Percentiles rank a stretch among this genome's conserved stretches.
These are phyloP conservation scores for Sebastolobus altivelis DNA, from an alignment of 2,797 vertebrate genomes.

Conservation along the genomic window DNA sequence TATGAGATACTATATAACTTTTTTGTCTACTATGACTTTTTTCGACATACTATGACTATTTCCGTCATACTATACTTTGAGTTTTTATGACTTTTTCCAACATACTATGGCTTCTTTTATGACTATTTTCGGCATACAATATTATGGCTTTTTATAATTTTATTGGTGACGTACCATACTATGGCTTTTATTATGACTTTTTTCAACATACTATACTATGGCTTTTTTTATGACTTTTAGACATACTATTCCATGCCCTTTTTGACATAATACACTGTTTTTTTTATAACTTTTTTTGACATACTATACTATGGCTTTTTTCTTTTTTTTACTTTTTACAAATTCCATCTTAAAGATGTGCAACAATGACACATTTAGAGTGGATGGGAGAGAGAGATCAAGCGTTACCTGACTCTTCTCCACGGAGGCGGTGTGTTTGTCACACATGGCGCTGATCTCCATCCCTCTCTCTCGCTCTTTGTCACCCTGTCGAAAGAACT, in stretches of 20 bases:
- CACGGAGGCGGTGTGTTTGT: conserved; percentile 97
- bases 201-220: neutral
- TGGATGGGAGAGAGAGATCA: neutral
- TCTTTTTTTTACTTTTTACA: neutral
- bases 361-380: no score
- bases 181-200: neutral
- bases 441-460: conserved; percentile 99
- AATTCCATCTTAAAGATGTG: neutral
- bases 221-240: neutral
- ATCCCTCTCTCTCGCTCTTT: conserved; percentile 95
- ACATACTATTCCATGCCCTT: neutral
- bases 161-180: neutral
- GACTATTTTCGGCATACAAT: neutral
- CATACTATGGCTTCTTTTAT: neutral
- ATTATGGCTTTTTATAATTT: neutral
- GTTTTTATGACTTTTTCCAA: no score
- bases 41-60: no score
- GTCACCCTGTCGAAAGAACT: conserved; percentile 99
- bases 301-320: neutral
- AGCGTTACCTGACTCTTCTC: conserved; percentile 95
- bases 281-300: neutral
- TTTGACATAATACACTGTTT: neutral
- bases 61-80: no score
- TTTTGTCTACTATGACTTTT: no score
- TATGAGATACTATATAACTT: neutral